Percentiles rank a stretch among this genome's conserved stretches.
Conservation (phyloP, 2,113 vertebrate genomes). For the Zosterops pallidus region DNA sequence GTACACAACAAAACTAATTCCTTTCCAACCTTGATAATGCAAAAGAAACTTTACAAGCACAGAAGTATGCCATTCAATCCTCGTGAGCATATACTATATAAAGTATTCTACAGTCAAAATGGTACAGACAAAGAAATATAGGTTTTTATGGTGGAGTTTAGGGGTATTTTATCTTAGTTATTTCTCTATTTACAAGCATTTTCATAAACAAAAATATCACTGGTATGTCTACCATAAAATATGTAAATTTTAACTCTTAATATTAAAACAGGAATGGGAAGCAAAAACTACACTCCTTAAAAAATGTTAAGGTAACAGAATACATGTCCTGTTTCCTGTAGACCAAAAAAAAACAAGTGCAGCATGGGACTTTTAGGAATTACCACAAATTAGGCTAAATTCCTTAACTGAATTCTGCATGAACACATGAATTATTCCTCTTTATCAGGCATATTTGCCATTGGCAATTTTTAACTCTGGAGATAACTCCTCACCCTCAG, state of each 20-base stretch:
- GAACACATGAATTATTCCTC: background rate
- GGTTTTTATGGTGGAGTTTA: background rate
- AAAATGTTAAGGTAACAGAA: background rate
- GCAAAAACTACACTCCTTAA: background rate
- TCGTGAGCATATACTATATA: background rate
- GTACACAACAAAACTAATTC: background rate
- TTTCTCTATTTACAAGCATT: background rate
- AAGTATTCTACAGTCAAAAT: background rate
- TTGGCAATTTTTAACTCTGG: background rate
- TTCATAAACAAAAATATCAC: background rate
- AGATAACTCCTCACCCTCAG: background rate
- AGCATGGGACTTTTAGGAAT: background rate
- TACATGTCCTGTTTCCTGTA: background rate
- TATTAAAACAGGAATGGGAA: background rate
- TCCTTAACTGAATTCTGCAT: background rate
- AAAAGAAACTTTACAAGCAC: conserved; percentile 18
- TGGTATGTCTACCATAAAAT: background rate
- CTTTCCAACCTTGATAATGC: background rate
- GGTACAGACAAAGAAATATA: background rate
- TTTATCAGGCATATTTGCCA: background rate
- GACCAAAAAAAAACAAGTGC: background rate
- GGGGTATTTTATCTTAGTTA: background rate
- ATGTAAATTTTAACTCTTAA: background rate
- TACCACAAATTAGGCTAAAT: background rate
- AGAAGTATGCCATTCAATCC: background rate